Base-by-base conservation (phyloP, 1,140 invertebrate genomes). In the Zaprionus gabonicus region DNA sequence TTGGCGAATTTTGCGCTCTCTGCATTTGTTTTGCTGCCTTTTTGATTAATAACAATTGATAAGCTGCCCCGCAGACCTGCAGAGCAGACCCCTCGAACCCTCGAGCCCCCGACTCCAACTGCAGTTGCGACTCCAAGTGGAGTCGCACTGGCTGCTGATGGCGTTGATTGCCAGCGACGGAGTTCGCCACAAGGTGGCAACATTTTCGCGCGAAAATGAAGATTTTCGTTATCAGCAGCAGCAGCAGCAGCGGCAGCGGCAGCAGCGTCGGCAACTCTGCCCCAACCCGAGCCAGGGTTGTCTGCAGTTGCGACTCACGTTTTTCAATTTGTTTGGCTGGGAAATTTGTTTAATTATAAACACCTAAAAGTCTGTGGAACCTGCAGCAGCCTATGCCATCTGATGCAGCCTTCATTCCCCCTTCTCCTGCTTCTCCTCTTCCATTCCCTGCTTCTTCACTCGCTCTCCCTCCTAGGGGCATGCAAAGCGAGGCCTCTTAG, bases 11-110 rank as follows among this genome's bases (percentile, higher is more conserved):
- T 82, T 82, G 75, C 76, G 83, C 76, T 87, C 84, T 71, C 78
- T 70, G 76, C 66, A 78, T 74, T 78, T 60, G 74, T 76, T 80
- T 63, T 71, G 66, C 65, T 68, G 68, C 63, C 79, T 90, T 77
- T 80, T 82, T 85, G 85, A 90, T 90, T 91, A 90, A 90, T 90
- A 90, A 90, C 85, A 90, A 90, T 91, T 90, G 85, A 90, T 90
- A 90, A 84, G 67, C 53, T 57, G 53, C 25, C 13, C 23, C 20
- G 44, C n/a, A 67, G 65, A 67, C 65, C 53, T 31, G 25, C 5
- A 46, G 51, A 41, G 44, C 56, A 71, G 36, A 55, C 13, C 25
- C 17, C 23, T n/a, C 51, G 20, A 70, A 17, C 41, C n/a, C 71
- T 44, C 31, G n/a, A 25, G 51, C 12, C 41, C 65, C 17, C 56